A percentile compares a stretch with the other conserved stretches of the same genome.
Conservation (phyloP, 2,113 vertebrate genomes). For the Dissostichus mawsoni region DNA sequence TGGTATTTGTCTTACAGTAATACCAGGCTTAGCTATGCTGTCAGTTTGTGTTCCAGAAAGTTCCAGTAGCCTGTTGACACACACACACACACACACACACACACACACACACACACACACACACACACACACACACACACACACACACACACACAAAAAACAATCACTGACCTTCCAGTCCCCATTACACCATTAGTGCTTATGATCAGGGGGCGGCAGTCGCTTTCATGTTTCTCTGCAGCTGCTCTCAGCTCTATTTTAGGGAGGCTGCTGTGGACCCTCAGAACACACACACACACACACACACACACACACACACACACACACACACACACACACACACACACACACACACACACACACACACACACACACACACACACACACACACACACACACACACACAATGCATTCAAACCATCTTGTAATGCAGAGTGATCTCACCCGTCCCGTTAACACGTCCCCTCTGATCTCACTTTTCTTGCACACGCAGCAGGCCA, state of each 20-base stretch:
- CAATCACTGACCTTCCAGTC: conserved; percentile 85
- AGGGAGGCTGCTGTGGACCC: conserved; percentile 70
- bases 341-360: conserved; percentile 18
- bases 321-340: conserved; percentile 33
- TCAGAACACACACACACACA: conserved; percentile 53
- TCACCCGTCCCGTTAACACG: conserved; percentile 39
- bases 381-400: conserved; percentile 23
- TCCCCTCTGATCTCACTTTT: conserved; percentile 20
- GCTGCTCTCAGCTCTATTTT: conserved; percentile 85
- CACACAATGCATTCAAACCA: conserved; percentile 50
- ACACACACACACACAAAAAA: conserved; percentile 56
- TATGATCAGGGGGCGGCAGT: conserved; percentile 76
- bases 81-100: background rate
- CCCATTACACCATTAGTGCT: conserved; percentile 79
- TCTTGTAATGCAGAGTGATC: conserved; percentile 47
- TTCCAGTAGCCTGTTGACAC: conserved; percentile 44
- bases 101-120: conserved; percentile 8
- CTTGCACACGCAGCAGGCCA: conserved; percentile 6
- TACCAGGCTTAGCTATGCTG: conserved; percentile 55
- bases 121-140: background rate
- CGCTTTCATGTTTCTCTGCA: conserved; percentile 83
- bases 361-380: conserved; percentile 49
- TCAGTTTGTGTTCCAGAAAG: conserved; percentile 62
- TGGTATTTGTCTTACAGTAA: conserved; percentile 61
- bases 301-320: conserved; percentile 49